Conservation (phyloP, 2,113 vertebrate genomes). For the Carassius carassius region DNA sequence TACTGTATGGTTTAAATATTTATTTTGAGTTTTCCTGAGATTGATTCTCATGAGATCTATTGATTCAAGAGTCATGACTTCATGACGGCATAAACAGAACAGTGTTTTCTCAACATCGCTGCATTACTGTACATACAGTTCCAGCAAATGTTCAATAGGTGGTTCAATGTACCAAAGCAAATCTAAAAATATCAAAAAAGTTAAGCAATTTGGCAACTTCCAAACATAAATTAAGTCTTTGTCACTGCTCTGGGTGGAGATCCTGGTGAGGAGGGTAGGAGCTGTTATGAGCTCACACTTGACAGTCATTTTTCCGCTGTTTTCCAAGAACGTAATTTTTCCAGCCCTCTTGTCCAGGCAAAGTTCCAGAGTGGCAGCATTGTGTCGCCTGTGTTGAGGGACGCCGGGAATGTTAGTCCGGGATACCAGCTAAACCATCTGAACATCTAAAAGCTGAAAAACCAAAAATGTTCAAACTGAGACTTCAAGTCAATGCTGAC, state of each 20-base stretch:
- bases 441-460: neutral
- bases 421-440: neutral
- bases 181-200: neutral
- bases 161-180: neutral
- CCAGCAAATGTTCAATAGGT: conserved; percentile 1
- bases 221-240: neutral
- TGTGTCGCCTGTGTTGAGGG: neutral
- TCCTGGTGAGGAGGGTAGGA: conserved; percentile 19
- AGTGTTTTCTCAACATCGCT: neutral
- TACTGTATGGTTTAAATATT: neutral
- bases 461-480: neutral
- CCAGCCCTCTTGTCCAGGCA: conserved; percentile 21
- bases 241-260: conserved; percentile 15
- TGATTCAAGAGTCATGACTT: conserved; percentile 3
- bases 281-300: conserved; percentile 3
- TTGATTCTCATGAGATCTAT: neutral
- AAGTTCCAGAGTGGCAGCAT: neutral
- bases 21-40: neutral
- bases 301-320: neutral
- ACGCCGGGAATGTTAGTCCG: conserved; percentile 1
- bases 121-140: neutral
- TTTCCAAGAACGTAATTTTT: conserved; percentile 7
- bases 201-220: neutral
- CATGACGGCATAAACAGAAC: neutral
- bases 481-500: neutral